Conservation (phyloP, 2,797 vertebrate species). For the Babyrousa celebensis region DNA sequence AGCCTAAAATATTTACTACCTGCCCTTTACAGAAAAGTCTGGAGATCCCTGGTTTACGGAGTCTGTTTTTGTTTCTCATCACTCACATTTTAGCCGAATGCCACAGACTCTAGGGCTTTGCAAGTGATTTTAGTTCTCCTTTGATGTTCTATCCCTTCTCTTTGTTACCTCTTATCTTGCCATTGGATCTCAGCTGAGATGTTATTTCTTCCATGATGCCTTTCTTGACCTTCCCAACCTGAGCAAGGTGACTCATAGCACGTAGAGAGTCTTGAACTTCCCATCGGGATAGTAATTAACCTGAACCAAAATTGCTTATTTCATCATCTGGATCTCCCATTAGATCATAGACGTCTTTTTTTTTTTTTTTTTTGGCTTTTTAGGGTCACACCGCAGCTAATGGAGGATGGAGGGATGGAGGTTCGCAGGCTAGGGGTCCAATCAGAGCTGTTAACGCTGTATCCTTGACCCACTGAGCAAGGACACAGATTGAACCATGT, state of each 20-base stretch:
- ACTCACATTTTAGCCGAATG: not conserved
- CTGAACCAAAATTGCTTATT: not conserved
- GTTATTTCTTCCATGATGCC: not conserved
- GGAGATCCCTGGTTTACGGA: not conserved
- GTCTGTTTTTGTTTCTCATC: constrained; percentile 15
- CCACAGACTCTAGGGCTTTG: not conserved
- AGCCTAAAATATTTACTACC: constrained; percentile 34
- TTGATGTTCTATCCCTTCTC: not conserved
- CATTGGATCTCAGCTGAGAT: not conserved
- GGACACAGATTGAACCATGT: too few relatives aligned
- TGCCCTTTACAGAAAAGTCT: constrained; percentile 17
- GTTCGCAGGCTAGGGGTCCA: too few relatives aligned
- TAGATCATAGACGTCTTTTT: not conserved
- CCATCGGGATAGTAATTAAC: not conserved
- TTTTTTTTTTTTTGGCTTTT: too few relatives aligned
- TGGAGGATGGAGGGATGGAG: too few relatives aligned
- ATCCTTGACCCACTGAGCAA: too few relatives aligned
- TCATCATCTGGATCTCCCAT: not conserved
- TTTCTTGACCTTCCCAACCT: constrained; percentile 19
- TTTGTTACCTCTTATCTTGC: constrained; percentile 9
- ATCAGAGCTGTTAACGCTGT: too few relatives aligned
- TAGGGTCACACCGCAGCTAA: too few relatives aligned
- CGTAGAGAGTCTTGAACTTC: not conserved
- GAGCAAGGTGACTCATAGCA: not conserved
- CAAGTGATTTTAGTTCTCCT: not conserved